Base-by-base conservation (phyloP, 2,888 invertebrate species). In the Drosophila quinaria region DNA sequence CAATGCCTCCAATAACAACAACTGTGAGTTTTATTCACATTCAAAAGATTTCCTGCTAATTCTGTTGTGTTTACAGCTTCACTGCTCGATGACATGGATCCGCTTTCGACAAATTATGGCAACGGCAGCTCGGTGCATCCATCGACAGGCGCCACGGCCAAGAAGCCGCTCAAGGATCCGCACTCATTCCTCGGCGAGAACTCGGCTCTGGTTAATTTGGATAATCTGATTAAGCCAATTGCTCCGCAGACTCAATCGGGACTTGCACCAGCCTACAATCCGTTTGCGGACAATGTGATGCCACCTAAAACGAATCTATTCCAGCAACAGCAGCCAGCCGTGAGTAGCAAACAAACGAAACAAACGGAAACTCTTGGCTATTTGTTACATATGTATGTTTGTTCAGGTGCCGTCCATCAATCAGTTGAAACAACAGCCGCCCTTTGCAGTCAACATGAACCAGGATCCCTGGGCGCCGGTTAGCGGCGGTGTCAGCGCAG, bases 121-220 rank as follows among this genome's bases (percentile, higher is more conserved):
- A 77, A 83, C 68, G 70, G 56, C 49, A 55, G 59, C 46, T 74
- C 80, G 19, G 63, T 83, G 39, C 87, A 81, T 69, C 81, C 89
- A 9, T 87, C 91, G 33, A 90, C 91, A 33, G 90, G 90, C n/a
- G 89, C 91, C 59, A 91, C 90, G 54, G 86, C 90, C 35, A 91
- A 92, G 84, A 91, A 89, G 66, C 89, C 91, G 74, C 90, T 92
- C 62, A 98, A 98, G 93, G 98, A 98, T 56, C 98, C 99, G 3
- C 97, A 98, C 84, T 96, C 97, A 89, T 99, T 99, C 94, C 95
- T 99, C 59, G 99, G 99, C 47, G 98, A 98, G 93, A 99, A 99
- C 94, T 98, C 98, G 11, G 95, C 96, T 84, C 95, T 99, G 86
- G 99, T 99, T 75, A 99, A 99, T 94, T 95, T 99, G 93, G 99